phyloP scores from a whole-genome alignment of 2,888 invertebrate genomes.

The Ormyrus thymus region DNA sequence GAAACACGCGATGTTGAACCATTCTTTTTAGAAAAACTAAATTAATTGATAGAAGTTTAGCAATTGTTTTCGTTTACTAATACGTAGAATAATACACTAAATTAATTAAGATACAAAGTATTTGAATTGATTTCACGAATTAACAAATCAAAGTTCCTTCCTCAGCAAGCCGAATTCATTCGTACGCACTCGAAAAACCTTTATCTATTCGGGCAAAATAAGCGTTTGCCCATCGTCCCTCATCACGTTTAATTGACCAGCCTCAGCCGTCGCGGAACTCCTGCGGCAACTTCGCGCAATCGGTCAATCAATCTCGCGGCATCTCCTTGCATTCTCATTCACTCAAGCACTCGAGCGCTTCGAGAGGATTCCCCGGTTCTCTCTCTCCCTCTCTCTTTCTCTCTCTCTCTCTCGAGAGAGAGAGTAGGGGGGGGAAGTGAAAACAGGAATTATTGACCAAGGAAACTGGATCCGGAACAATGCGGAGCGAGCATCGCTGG shows the following conservation, averaged over 20 bases:
- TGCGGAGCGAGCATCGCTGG: constrained; percentile 43
- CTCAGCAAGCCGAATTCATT: too few species aligned
- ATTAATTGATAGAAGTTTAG: too few species aligned
- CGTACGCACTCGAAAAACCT: too few species aligned
- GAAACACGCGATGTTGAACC: too few species aligned
- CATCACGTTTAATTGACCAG: constrained; percentile 6
- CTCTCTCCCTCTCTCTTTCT: neutral
- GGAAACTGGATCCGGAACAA: constrained; percentile 60
- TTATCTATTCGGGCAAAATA: neutral
- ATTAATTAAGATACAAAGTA: too few species aligned
- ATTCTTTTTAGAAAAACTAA: too few species aligned
- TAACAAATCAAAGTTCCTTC: too few species aligned
- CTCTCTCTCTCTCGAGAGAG: too few species aligned
- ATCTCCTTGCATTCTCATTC: constrained; percentile 12
- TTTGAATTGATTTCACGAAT: too few species aligned
- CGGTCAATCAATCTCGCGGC: constrained; percentile 18
- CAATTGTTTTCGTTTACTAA: too few species aligned
- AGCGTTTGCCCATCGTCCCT: neutral
- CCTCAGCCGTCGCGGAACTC: neutral
- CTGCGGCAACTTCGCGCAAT: neutral
- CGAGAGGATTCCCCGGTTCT: constrained; percentile 13
- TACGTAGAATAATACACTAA: too few species aligned
- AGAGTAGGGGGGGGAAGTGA: too few species aligned
- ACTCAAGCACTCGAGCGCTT: neutral
- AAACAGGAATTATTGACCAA: constrained; percentile 62